Evolutionary conservation across 2,888 invertebrate genomes (phyloP).

Genomic region (Patella depressa): DNA sequence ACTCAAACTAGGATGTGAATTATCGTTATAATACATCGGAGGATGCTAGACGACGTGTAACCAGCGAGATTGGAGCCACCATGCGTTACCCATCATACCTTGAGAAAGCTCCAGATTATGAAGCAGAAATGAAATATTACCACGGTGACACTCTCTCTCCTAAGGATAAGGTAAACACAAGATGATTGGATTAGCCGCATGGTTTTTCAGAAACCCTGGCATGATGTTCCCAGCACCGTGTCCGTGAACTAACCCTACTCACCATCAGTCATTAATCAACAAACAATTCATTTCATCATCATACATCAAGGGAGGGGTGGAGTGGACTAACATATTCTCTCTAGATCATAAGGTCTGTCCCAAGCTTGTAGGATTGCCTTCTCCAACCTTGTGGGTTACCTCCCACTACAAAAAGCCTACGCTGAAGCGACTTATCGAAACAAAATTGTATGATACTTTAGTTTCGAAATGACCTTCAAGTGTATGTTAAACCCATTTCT

Average conservation of each 20-base stretch:
- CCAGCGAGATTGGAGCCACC: constrained; percentile 59
- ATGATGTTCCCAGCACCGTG: neutral
- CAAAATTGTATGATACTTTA: no score
- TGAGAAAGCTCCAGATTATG: constrained; percentile 63
- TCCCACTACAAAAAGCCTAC: no score
- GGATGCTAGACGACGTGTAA: constrained; percentile 45
- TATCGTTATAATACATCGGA: constrained; percentile 47
- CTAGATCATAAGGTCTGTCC: no score
- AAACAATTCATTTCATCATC: no score
- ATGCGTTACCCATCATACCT: constrained; percentile 64
- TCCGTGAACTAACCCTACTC: neutral
- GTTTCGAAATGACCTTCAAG: no score
- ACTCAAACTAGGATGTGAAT: constrained; percentile 50
- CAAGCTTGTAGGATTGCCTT: no score
- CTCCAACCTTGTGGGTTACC: no score
- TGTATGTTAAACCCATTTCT: no score
- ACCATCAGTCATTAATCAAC: no score
- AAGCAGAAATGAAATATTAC: constrained; percentile 66
- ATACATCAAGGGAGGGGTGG: no score
- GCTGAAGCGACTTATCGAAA: no score
- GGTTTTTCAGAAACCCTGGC: neutral
- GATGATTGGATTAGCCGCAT: constrained; percentile 7
- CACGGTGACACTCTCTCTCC: constrained; percentile 60
- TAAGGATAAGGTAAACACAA: constrained; percentile 41
- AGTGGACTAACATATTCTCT: no score